Base-by-base conservation (phyloP, 2,888 invertebrate species). In the Prosapia bicincta region DNA sequence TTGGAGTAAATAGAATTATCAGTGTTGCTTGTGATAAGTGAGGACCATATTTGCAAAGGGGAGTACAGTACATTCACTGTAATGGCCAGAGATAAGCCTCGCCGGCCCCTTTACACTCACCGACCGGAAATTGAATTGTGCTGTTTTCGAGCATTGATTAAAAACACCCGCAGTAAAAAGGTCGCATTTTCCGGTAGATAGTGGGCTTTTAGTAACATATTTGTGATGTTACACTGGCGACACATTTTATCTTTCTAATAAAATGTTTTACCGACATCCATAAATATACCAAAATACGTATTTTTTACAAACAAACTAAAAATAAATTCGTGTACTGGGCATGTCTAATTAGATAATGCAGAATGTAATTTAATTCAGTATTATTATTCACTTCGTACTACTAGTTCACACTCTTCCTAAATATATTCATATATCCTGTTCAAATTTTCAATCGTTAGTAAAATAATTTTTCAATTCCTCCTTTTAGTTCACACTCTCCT, bases 81-180 rank as follows among this genome's bases (percentile, higher is more conserved):
- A 54, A 54, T 20, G 54, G 54, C 10, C 54, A 20, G 54, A n/a
- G 54, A 54, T 54, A 54, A 54, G 54, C 54, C 13, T 3, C 1
- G n/a, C 20, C 54, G 54, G 3, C 54, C 38, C 54, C 54, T 54
- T 54, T 54, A 54, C 54, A 54, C 54, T 54, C 54, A 54, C 54
- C 54, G 54, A n/a, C 54, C 54, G 54, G 54, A 54, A 54, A 54
- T 54, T 54, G 54, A 54, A 54, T 54, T 54, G 54, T 54, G 54
- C 54, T 54, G 54, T 54, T 54, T 54, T 20, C 20, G 54, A 20
- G 20, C 54, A 54, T 54, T 54, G 54, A 54, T 54, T 54, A 54
- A 54, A 54, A 54, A 54, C 54, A 54, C 20, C 20, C 54, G 54
- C 54, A 54, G 54, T 54, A 54, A 54, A 54, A 54, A 54, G 54